A percentile compares a stretch with the other conserved stretches of the same genome.
Conservation (phyloP, 2,113 vertebrate species). For the Felis catus region DNA sequence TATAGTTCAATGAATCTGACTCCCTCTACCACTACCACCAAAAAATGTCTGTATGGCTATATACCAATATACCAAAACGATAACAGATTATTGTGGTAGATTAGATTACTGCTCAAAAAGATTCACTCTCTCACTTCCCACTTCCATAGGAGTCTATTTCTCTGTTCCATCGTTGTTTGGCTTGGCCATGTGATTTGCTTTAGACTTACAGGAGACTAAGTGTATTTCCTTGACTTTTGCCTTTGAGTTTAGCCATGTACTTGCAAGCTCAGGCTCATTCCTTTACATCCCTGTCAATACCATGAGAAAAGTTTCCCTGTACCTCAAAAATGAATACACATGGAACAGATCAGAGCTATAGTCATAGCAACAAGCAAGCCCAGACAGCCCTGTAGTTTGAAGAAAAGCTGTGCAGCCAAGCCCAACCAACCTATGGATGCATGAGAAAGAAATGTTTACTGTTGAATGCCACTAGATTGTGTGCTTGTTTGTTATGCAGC, state of each 20-base stretch:
- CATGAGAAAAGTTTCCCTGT: neutral
- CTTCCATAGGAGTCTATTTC: neutral
- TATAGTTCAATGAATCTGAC: neutral
- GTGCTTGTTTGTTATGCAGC: neutral
- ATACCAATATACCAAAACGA: neutral
- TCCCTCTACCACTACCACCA: neutral
- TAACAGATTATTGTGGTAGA: neutral
- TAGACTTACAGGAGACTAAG: neutral
- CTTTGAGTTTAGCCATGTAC: neutral
- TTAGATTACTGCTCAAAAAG: neutral
- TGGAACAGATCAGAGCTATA: neutral
- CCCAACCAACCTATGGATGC: neutral
- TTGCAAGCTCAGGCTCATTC: neutral
- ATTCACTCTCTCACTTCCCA: neutral
- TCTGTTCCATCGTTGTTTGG: neutral
- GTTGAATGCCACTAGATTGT: neutral
- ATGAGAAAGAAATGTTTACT: neutral
- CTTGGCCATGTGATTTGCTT: neutral
- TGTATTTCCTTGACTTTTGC: neutral
- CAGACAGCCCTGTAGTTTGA: neutral
- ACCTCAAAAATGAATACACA: neutral
- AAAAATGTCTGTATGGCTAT: neutral
- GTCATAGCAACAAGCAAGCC: neutral
- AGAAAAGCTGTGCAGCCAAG: neutral
- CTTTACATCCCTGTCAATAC: neutral